Conservation (phyloP, 2,113 vertebrate genomes). For the Polypterus senegalus region DNA sequence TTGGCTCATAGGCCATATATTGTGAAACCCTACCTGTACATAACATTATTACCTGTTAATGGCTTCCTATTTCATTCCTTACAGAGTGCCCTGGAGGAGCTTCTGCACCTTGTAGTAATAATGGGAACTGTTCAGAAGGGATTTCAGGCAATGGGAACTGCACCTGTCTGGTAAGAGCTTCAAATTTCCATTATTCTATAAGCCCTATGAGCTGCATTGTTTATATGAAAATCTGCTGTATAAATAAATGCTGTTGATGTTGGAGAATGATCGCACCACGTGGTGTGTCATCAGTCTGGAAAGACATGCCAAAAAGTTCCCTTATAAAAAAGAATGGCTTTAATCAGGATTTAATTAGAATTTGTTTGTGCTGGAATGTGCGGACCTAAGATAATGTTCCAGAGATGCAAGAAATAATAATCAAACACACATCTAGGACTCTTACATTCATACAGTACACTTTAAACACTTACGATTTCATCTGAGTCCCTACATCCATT, state of each 20-base stretch:
- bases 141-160: slow-evolving; percentile 69
- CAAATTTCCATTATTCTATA: neutral
- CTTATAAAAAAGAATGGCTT: neutral
- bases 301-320: too few relatives aligned
- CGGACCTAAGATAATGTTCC: too few relatives aligned
- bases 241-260: too few relatives aligned
- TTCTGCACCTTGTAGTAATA: slow-evolving; percentile 46
- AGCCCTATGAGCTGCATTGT: neutral
- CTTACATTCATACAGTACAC: too few relatives aligned
- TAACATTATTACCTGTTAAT: too few relatives aligned
- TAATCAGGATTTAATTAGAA: neutral
- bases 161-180: slow-evolving; percentile 55
- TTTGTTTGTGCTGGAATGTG: neutral
- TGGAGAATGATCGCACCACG: neutral
- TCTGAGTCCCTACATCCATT: too few relatives aligned
- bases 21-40: too few relatives aligned
- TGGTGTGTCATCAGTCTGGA: neutral
- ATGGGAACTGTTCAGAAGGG: slow-evolving; percentile 66
- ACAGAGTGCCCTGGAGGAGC: slow-evolving; percentile 72
- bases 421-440: too few relatives aligned
- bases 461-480: too few relatives aligned
- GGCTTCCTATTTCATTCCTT: slow-evolving; percentile 4
- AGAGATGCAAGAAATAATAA: too few relatives aligned
- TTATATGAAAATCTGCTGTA: too few relatives aligned
- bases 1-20: too few relatives aligned